These are phyloP conservation scores for Mesembrinibis cayennensis DNA, from an alignment of 2,113 vertebrate species.

Conservation along the genomic window DNA sequence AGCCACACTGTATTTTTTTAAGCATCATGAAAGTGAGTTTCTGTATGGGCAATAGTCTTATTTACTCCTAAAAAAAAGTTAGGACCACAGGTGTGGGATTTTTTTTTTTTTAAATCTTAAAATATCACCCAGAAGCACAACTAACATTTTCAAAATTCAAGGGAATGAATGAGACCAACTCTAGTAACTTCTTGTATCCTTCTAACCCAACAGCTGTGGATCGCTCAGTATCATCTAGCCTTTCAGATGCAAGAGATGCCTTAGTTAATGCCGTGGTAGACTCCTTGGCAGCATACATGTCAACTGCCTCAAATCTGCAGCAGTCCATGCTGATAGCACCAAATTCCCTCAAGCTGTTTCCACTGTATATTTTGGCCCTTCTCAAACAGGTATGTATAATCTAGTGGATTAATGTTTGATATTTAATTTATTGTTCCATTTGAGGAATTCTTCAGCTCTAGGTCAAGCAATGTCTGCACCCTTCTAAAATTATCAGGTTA, in stretches of 20 bases:
- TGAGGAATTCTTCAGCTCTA: neutral
- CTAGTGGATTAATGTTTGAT: neutral
- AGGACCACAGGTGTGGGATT: fast-evolving
- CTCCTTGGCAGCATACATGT: conserved; percentile 83
- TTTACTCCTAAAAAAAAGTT: neutral
- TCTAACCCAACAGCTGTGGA: conserved; percentile 84
- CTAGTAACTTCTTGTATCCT: neutral
- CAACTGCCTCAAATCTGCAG: conserved; percentile 85
- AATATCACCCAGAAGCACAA: neutral
- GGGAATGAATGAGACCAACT: neutral
- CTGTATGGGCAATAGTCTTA: neutral
- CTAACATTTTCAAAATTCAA: neutral
- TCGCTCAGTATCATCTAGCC: conserved; percentile 88
- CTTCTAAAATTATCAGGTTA: neutral
- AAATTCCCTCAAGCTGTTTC: conserved; percentile 86
- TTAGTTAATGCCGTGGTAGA: conserved; percentile 93
- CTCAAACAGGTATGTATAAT: conserved; percentile 88
- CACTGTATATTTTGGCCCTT: conserved; percentile 90
- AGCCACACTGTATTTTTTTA: neutral
- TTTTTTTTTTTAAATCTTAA: neutral
- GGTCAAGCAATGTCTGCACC: neutral
- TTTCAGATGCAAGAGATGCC: conserved; percentile 92
- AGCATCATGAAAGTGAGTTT: neutral
- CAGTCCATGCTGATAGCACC: conserved; percentile 85
- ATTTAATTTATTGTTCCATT: neutral